These are phyloP conservation scores for Malurus cyaneus DNA, from an alignment of 2,113 vertebrate species.

Conservation along the genomic window DNA sequence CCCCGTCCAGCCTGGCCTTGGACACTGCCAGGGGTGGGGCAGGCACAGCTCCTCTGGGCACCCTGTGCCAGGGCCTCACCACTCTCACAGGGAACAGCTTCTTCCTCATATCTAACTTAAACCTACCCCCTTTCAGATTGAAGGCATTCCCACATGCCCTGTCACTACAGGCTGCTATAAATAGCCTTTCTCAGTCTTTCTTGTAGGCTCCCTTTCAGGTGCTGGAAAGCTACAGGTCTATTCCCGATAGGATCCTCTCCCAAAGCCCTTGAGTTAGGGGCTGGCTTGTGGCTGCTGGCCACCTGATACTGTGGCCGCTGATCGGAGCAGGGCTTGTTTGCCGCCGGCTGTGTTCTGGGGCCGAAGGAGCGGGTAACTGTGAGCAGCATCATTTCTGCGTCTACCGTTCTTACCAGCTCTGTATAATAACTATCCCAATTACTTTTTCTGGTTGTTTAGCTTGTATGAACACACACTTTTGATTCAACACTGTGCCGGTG, in stretches of 20 bases:
- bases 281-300: neutral
- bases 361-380: fast-evolving
- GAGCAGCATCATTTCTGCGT: no score
- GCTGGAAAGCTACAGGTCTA: neutral
- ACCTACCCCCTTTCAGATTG: neutral
- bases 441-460: neutral
- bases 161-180: neutral
- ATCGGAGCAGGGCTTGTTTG: neutral
- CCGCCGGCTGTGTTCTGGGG: no score
- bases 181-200: neutral
- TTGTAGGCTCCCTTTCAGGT: neutral
- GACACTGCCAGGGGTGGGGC: neutral
- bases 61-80: neutral
- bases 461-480: fast-evolving
- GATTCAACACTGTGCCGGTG: neutral
- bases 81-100: neutral
- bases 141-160: neutral
- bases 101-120: neutral
- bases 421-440: fast-evolving
- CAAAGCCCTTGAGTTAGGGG: no score
- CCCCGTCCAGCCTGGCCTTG: neutral
- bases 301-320: neutral
- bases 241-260: neutral
- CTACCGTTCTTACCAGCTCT: neutral
- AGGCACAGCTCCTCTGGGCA: neutral